Percentiles rank a stretch among this genome's conserved stretches.
These are phyloP conservation scores for Eupithecia inturbata DNA, from an alignment of 2,888 invertebrate species.

Conservation along the genomic window DNA sequence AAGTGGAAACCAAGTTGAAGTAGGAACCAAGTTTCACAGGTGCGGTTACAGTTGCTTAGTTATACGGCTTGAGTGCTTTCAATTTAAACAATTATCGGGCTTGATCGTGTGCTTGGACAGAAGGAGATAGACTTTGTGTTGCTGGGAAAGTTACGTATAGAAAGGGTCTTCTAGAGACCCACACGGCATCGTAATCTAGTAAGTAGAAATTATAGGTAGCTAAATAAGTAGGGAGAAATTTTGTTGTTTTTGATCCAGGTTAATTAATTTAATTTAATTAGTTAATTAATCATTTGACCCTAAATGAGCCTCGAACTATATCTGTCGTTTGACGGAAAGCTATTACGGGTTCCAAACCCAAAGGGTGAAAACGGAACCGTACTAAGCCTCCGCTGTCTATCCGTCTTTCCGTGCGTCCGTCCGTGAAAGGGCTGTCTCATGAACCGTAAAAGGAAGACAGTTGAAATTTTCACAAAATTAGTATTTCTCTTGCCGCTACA, in stretches of 20 bases:
- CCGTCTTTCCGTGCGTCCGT: no score
- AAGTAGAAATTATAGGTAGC: no score
- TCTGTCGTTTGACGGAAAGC: not conserved
- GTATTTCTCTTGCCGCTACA: no score
- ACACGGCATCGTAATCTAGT: not conserved
- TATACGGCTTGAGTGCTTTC: conserved; percentile 54
- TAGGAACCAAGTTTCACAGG: conserved; percentile 64
- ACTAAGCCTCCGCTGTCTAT: no score
- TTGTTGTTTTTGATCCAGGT: not conserved
- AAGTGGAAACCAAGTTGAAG: conserved; percentile 14
- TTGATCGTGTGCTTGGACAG: conserved; percentile 34
- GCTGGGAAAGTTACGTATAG: not conserved
- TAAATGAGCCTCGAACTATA: not conserved
- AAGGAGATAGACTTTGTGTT: not conserved
- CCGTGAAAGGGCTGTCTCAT: no score
- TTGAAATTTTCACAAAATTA: no score
- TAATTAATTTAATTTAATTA: no score
- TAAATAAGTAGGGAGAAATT: not conserved
- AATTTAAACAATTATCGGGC: conserved; percentile 65
- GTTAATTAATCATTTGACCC: not conserved
- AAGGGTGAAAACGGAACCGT: no score
- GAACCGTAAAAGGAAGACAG: no score
- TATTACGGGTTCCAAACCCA: no score
- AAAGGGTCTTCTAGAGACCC: not conserved
- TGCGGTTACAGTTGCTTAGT: conserved; percentile 59